Evolutionary conservation across 2,113 vertebrate genomes (phyloP), one percentile per base, ranked within the genome.

Genomic region (Manacus vitellinus): DNA sequence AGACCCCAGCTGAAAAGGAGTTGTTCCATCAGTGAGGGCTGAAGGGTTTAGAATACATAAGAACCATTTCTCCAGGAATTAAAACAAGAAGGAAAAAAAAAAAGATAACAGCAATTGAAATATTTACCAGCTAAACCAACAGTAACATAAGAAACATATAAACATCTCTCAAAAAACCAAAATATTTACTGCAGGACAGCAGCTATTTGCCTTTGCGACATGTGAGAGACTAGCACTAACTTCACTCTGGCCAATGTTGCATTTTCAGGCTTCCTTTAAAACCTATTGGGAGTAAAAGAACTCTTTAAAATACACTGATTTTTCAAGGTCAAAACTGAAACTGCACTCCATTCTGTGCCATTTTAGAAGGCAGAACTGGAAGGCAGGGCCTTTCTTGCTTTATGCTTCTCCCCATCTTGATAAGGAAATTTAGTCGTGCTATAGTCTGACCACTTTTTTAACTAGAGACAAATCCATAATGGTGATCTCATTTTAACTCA

Each of bases 61-160:
- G 31, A 90, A 88, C 6, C 10, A 44, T 74, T 93, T 94, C 31
- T 58, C 12, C 37, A 88, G 49, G 23, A 91, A 89, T 66, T 79
- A 88, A 54, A 76, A 79, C 9, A 85, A 28, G 25, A 51, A 70
- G 4, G 8, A 22, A 19, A 43, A 25, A 43, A 43, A 35, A 25
- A 22, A 58, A 35, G 3, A 30, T 20, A 67, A 20, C 12, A 58
- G 8, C 10, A 74, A 73, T 30, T 88, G n/a, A 79, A 84, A 58
- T 94, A 87, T 92, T 94, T 81, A 81, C 39, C 24, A 63, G 46
- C 12, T 88, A 86, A 92, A 91, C 59, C 6, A 94, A 83, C 55
- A 89, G 14, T 63, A 94, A 85, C 90, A 88, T 88, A 92, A 91
- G 71, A 95, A 85, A 68, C n/a, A 76, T 75, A 75, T 75, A 93